Conservation (phyloP, 2,113 vertebrate genomes). For the Macrotus californicus region DNA sequence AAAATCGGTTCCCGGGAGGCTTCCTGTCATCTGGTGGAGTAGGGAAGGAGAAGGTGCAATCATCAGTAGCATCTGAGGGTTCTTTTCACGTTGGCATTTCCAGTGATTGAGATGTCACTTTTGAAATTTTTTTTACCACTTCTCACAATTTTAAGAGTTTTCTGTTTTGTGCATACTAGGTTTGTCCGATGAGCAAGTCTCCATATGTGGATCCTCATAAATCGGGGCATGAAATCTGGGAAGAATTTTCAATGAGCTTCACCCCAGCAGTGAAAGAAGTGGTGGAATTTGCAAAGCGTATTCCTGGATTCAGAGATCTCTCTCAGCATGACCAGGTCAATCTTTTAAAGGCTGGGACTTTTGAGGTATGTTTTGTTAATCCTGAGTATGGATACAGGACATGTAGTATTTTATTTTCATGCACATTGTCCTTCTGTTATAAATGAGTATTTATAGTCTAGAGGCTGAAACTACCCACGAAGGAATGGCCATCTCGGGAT, state of each 20-base stretch:
- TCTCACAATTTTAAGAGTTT: constrained; percentile 40
- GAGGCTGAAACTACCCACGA: background rate
- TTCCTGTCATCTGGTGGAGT: background rate
- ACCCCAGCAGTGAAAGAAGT: constrained; percentile 97
- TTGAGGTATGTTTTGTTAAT: constrained; percentile 87
- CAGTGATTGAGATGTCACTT: background rate
- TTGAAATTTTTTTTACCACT: background rate
- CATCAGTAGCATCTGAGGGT: background rate
- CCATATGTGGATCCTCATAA: constrained; percentile 92
- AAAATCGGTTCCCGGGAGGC: background rate
- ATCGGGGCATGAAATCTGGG: constrained; percentile 96
- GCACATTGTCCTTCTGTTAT: background rate
- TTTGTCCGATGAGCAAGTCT: constrained; percentile 94
- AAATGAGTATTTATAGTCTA: background rate
- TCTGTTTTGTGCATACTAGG: constrained; percentile 78
- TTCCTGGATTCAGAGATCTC: constrained; percentile 94
- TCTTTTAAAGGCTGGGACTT: constrained; percentile 97
- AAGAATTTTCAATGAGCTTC: constrained; percentile 98
- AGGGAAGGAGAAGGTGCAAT: background rate
- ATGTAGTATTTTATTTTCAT: background rate
- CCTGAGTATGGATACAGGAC: background rate
- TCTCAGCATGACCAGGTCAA: constrained; percentile 96
- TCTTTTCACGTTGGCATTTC: constrained; percentile 2
- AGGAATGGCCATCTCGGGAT: background rate
- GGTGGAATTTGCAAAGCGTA: constrained; percentile 96